Base-by-base conservation (phyloP, 1,140 invertebrate genomes). In the Trichomalopsis sarcophagae region DNA sequence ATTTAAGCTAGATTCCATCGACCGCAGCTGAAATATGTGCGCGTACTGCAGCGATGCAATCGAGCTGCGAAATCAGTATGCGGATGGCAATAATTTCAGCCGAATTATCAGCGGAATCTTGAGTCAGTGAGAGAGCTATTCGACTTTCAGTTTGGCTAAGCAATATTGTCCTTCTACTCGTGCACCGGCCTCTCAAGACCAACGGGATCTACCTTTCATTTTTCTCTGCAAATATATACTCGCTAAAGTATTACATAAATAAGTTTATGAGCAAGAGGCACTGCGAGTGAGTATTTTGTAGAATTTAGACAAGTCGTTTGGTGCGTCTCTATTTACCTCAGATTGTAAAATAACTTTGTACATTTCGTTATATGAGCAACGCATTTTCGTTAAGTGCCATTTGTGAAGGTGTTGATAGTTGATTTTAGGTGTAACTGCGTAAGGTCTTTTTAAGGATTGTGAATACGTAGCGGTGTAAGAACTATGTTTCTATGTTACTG, bases 331-430 rank as follows among this genome's bases (percentile, higher is more conserved):
- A 30, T 66, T 78, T 55, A 78, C 47, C 76, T 30, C 47, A 78
- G 11, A 78, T 62, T 23, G 44, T 50, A 10, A 13, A 77, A 2
- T 77, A 55, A 47, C n/a, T 27, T 27, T 62, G 30, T 66, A 78
- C 5, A 66, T 55, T 78, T 78, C n/a, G 23, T 62, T 66, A 36
- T 33, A n/a, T 33, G 62, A 33, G 30, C 5, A 55, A 81, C 27
- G 36, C 14, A 69, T 85, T 74, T 81, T 5, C 17, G 6, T 76
- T 76, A 40, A 85, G 84, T 85, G 84, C 84, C 84, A 85, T 85
- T 85, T 81, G 13, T 68, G 13, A 50, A 85, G n/a, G 77, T 74
- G 47, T 79, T 79, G 77, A 79, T n/a, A 27, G 13, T 11, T 21
- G 21, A 30, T 44, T 75, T 75, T 75, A 36, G 17, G 2, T 75